phyloP scores from a whole-genome alignment of 2,797 vertebrate species.

The Hypotaenidia philippensis region DNA sequence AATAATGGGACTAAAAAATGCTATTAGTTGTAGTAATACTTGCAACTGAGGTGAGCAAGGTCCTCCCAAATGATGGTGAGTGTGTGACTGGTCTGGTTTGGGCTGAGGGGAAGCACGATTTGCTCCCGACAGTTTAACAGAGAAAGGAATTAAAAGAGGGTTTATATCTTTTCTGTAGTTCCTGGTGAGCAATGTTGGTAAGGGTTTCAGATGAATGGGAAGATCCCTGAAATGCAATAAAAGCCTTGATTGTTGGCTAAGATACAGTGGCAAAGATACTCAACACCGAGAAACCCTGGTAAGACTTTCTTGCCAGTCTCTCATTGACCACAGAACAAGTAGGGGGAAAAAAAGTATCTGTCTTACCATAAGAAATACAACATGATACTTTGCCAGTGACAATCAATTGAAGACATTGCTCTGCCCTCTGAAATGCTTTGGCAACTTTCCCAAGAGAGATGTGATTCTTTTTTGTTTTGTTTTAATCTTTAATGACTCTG shows the following conservation, averaged over 20 bases:
- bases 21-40: not conserved
- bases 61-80: not conserved
- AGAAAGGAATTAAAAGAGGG: not conserved
- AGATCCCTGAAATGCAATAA: not conserved
- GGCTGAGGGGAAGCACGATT: not conserved
- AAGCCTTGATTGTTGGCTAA: not conserved
- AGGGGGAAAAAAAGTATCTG: not conserved
- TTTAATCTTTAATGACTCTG: conserved; percentile 16
- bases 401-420: not conserved
- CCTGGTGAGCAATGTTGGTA: not conserved
- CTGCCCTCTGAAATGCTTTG: conserved; percentile 25
- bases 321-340: not conserved
- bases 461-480: not conserved
- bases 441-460: not conserved
- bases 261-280: not conserved
- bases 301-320: not conserved
- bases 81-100: not conserved
- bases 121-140: not conserved
- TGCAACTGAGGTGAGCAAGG: not conserved
- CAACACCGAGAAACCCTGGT: not conserved
- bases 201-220: not conserved
- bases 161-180: not conserved
- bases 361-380: too few relatives aligned
- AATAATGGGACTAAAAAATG: not conserved
- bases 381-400: not conserved